Percentiles rank a stretch among this genome's conserved stretches.
Conservation (phyloP, 2,113 vertebrate genomes). For the Laticauda colubrina region DNA sequence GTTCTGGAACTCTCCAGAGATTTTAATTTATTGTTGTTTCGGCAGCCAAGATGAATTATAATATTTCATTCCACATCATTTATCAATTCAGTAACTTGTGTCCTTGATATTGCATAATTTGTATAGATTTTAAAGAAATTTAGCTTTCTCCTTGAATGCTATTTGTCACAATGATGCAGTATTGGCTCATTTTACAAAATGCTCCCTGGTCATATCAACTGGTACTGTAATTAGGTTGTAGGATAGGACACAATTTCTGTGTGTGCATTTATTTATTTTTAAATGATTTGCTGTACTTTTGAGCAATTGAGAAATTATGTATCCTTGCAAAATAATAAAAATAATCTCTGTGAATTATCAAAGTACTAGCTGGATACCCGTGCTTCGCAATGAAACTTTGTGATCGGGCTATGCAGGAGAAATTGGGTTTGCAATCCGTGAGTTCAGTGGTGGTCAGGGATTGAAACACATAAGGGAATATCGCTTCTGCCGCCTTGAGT, state of each 20-base stretch:
- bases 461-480: no score
- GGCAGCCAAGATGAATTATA: neutral
- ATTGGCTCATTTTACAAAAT: neutral
- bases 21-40: neutral
- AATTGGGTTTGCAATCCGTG: no score
- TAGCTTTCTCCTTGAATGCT: neutral
- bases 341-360: neutral
- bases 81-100: neutral
- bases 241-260: no score
- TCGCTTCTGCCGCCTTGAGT: no score
- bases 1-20: slow-evolving; percentile 15
- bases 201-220: neutral
- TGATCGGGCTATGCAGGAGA: no score
- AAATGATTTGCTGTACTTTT: neutral
- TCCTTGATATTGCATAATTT: neutral
- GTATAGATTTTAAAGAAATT: neutral
- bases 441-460: no score
- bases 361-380: neutral
- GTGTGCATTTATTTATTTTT: neutral
- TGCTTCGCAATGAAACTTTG: no score
- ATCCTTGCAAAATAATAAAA: neutral
- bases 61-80: slow-evolving; percentile 17
- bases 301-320: neutral
- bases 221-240: neutral
- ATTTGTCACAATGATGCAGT: neutral